Percentiles rank a stretch among this genome's conserved stretches.
Evolutionary conservation across 2,888 invertebrate species (phyloP).

Genomic region (Omphaloscelis lunosa): DNA sequence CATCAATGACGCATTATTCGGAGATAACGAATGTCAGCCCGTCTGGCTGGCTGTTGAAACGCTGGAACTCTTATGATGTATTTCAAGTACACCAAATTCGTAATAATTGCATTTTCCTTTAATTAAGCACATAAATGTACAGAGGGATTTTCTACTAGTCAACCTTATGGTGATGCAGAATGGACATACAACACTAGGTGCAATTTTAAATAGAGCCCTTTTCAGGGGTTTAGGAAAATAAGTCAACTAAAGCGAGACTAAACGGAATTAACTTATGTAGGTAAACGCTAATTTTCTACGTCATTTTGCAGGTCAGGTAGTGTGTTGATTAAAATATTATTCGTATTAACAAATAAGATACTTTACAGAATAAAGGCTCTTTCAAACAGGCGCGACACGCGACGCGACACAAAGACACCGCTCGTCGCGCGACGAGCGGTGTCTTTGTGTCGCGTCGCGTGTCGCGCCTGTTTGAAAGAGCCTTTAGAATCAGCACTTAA

Average conservation of each 20-base stretch:
- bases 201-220: background rate
- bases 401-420: too few species aligned
- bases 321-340: too few species aligned
- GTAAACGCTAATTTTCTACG: too few species aligned
- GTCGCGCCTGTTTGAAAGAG: too few species aligned
- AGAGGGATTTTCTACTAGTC: background rate
- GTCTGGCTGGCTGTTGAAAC: slow-evolving; percentile 30
- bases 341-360: too few species aligned
- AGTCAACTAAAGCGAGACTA: background rate
- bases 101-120: background rate
- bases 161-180: background rate
- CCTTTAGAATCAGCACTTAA: too few species aligned
- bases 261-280: too few species aligned
- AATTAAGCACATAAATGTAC: background rate
- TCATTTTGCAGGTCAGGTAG: too few species aligned
- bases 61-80: slow-evolving; percentile 6
- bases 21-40: slow-evolving; percentile 32
- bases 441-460: too few species aligned
- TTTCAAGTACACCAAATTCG: background rate
- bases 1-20: slow-evolving; percentile 47
- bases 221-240: background rate
- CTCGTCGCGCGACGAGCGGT: too few species aligned
- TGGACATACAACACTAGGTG: background rate
- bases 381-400: too few species aligned
- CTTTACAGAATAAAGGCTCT: too few species aligned